A percentile compares a stretch with the other conserved stretches of the same genome.
phyloP scores from a whole-genome alignment of 1,140 invertebrate species.

The Galendromus occidentalis region DNA sequence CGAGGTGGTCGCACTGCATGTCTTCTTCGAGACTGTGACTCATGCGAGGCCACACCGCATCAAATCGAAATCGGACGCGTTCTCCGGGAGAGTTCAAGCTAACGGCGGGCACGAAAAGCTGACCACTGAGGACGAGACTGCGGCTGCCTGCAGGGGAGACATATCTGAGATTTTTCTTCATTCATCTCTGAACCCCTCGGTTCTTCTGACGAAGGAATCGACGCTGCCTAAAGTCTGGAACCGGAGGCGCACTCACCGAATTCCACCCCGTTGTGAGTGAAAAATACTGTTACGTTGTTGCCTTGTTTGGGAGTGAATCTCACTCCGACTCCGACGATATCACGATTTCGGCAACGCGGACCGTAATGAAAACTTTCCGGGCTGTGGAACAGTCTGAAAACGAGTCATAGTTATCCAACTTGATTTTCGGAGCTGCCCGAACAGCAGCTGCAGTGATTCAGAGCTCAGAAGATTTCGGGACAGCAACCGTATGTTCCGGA shows the following conservation, averaged over 20 bases:
- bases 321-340: not conserved
- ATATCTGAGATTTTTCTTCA: no score
- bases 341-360: not conserved
- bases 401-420: not conserved
- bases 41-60: not conserved
- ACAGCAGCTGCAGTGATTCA: no score
- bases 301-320: not conserved
- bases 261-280: not conserved
- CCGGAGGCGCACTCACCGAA: not conserved
- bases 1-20: constrained; percentile 8
- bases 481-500: not conserved
- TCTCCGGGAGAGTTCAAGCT: constrained; percentile 3
- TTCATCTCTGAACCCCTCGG: no score
- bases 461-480: no score
- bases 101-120: not conserved
- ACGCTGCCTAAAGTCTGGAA: no score
- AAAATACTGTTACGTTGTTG: not conserved
- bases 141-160: not conserved
- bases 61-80: not conserved
- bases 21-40: not conserved
- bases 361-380: not conserved
- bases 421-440: no score
- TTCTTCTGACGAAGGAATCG: no score
- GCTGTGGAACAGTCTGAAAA: not conserved
- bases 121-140: not conserved